Conservation (phyloP, 2,113 vertebrate species). For the Empidonax alnorum region DNA sequence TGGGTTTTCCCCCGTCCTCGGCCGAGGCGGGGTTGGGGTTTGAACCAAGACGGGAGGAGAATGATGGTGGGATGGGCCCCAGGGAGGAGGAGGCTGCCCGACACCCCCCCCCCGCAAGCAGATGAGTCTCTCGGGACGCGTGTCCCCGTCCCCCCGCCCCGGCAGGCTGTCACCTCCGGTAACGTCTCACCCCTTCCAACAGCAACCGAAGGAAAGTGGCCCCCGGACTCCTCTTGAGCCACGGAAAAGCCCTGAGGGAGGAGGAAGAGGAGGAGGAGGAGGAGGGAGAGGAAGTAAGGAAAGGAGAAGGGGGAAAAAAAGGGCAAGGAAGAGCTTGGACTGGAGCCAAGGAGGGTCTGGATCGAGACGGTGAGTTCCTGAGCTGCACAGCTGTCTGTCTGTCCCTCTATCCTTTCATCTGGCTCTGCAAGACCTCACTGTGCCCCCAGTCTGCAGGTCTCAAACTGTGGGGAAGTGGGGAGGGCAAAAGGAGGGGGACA, state of each 20-base stretch:
- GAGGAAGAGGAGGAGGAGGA: not conserved
- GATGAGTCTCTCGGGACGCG: not conserved
- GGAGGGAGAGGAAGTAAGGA: not conserved
- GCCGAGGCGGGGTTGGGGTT: not conserved
- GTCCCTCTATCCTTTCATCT: not conserved
- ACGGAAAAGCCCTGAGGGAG: not conserved
- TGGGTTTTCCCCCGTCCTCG: not conserved
- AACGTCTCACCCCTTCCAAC: not conserved
- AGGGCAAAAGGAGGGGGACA: not conserved
- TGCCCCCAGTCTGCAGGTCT: not conserved
- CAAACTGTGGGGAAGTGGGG: not conserved
- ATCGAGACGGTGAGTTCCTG: not conserved
- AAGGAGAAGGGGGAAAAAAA: not conserved
- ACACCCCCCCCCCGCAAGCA: not conserved
- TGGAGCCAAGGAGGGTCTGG: not conserved
- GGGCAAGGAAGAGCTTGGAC: not conserved
- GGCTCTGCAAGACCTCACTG: rapidly evolving
- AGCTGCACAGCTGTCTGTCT: not conserved
- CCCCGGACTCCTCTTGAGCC: not conserved
- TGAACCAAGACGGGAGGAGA: not conserved
- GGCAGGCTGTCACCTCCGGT: not conserved
- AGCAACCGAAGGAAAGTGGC: not conserved
- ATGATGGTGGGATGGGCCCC: not conserved
- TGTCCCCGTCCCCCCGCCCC: not conserved
- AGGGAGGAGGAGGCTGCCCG: not conserved